These are phyloP conservation scores for Danio choprae DNA, from an alignment of 2,797 vertebrate genomes.

Conservation along the genomic window DNA sequence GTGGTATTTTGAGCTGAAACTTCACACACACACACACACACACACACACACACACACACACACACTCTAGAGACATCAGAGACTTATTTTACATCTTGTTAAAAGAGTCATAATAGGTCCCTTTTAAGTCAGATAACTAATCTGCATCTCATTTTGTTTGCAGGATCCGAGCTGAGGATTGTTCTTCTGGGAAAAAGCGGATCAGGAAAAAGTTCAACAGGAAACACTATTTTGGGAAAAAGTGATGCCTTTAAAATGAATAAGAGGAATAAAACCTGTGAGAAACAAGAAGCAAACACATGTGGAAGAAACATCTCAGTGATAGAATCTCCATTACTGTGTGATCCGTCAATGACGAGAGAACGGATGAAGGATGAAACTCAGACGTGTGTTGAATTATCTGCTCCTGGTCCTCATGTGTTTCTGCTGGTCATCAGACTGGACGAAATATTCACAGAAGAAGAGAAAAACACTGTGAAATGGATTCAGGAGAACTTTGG, in stretches of 20 bases:
- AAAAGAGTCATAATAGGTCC: too few species aligned
- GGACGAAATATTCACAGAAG: not conserved
- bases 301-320: constrained; percentile 24
- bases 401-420: constrained; percentile 30
- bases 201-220: constrained; percentile 34
- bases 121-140: not conserved
- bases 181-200: constrained; percentile 40
- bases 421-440: constrained; percentile 48
- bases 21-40: too few species aligned
- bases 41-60: too few species aligned
- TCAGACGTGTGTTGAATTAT: constrained; percentile 17
- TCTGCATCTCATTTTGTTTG: not conserved
- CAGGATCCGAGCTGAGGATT: constrained; percentile 11
- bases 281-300: not conserved
- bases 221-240: constrained; percentile 39
- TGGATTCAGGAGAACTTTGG: constrained; percentile 52
- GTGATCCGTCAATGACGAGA: not conserved
- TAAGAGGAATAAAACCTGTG: not conserved
- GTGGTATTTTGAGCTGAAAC: too few species aligned
- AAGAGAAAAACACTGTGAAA: constrained; percentile 25
- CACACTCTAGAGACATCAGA: too few species aligned
- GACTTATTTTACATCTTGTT: too few species aligned
- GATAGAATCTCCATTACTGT: constrained; percentile 31
- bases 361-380: not conserved
- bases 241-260: not conserved